Base-by-base conservation (phyloP, 2,113 vertebrate genomes). In the Aix galericulata region DNA sequence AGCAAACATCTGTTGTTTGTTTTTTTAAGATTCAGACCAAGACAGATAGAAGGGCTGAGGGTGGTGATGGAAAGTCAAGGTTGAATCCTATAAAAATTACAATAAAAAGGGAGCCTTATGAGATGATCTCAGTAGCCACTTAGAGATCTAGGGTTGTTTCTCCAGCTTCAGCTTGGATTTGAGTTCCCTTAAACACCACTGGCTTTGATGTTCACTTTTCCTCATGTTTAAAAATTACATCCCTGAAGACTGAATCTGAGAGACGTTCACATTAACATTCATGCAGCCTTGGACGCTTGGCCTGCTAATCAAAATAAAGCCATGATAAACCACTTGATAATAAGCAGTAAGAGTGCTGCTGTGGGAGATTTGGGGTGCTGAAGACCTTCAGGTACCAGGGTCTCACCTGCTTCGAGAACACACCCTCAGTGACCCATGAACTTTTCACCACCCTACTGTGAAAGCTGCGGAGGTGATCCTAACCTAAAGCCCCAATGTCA, bases 211-310 rank as follows among this genome's bases (percentile, higher is more conserved):
- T 5, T 48, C 38, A 38, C 13, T 73, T 23, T 88, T 80, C 46
- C 29, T 86, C 14, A 3, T 59, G 29, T 48, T 86, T 92, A 86
- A 88, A 91, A 92, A 89, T 94, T 26, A 44, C 83, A 91, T 72
- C 75, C 86, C 77, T 82, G 56, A 74, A 80, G 80, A 68, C 68
- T 67, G 60, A 81, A 52, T 42, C 36, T 81, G 86, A 50, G 62
- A 60, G 60, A 56, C 68, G 55, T 38, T 88, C 34, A 42, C 68
- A 52, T 84, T 83, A 92, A 91, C 8, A 38, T 92, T 93, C 60
- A 91, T 82, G 83, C 52, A 78, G 58, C 18, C 32, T 68, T 75
- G 60, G 64, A 86, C 38, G 78, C 40, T 7, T 36, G 72, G 38
- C 18, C 52, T 86, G 48, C 38, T 95, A 56, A 92, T 63, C 68